A percentile compares a stretch with the other conserved stretches of the same genome.
Conservation (phyloP, 2,113 vertebrate species). For the Festucalex cinctus region DNA sequence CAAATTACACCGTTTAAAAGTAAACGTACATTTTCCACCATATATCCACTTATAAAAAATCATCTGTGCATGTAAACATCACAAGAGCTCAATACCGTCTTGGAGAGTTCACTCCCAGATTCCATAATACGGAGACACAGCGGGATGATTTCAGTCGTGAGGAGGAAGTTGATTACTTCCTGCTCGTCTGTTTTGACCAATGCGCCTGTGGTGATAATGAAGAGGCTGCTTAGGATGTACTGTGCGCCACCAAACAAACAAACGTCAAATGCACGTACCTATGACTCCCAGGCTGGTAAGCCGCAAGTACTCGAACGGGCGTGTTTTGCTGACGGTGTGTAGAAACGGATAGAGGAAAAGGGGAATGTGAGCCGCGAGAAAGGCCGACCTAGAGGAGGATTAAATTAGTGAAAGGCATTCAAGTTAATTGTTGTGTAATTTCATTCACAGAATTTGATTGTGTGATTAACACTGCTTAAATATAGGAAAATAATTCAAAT, state of each 20-base stretch:
- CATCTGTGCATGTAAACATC: neutral
- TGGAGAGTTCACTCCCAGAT: slow-evolving; percentile 96
- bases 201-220: slow-evolving; percentile 75
- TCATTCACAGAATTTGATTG: neutral
- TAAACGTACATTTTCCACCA: neutral
- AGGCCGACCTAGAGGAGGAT: slow-evolving; percentile 82
- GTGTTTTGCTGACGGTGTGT: slow-evolving; percentile 97
- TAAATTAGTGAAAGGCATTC: neutral
- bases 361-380: slow-evolving; percentile 95
- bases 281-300: slow-evolving; percentile 97
- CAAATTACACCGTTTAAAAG: too few relatives aligned
- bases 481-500: too few relatives aligned
- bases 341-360: slow-evolving; percentile 96
- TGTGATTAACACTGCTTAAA: too few relatives aligned
- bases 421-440: neutral
- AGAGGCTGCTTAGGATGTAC: neutral
- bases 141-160: slow-evolving; percentile 98
- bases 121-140: slow-evolving; percentile 98
- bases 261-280: slow-evolving; percentile 64
- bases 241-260: neutral
- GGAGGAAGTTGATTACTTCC: slow-evolving; percentile 96
- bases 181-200: slow-evolving; percentile 98
- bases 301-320: slow-evolving; percentile 94
- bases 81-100: slow-evolving; percentile 78
- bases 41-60: neutral